phyloP scores from a whole-genome alignment of 2,113 vertebrate genomes.

The Austrofundulus limnaeus region DNA sequence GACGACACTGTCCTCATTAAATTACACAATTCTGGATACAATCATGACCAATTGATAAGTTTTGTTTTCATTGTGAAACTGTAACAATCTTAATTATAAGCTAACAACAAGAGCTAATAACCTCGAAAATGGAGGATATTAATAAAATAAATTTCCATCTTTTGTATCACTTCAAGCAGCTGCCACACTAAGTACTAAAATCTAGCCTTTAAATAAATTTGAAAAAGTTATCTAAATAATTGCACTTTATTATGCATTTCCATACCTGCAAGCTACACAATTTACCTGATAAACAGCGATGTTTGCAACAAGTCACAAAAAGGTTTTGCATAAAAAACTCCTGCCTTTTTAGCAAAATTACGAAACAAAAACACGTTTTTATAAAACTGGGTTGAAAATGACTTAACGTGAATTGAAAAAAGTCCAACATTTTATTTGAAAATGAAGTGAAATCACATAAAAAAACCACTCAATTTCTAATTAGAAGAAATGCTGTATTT shows the following conservation, averaged over 20 bases:
- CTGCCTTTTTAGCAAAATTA: conserved; percentile 22
- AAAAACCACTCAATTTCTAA: too few species aligned
- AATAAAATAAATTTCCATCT: too few species aligned
- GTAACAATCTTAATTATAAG: too few species aligned
- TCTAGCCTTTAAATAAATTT: conserved; percentile 7
- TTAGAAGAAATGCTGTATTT: too few species aligned
- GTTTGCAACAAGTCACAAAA: conserved; percentile 67
- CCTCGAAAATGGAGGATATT: too few species aligned
- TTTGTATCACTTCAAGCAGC: not conserved
- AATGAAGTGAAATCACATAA: too few species aligned
- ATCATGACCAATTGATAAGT: not conserved
- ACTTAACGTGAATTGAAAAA: too few species aligned
- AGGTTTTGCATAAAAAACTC: conserved; percentile 65
- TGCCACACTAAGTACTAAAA: not conserved
- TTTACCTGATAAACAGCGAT: conserved; percentile 29
- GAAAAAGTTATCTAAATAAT: not conserved
- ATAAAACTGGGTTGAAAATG: not conserved
- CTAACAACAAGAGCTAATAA: too few species aligned
- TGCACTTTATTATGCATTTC: not conserved
- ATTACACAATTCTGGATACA: not conserved
- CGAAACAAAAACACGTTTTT: not conserved
- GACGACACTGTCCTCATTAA: not conserved
- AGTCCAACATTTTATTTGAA: too few species aligned
- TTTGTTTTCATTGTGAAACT: too few species aligned
- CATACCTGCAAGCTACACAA: not conserved